Evolutionary conservation across 2,797 vertebrate genomes (phyloP).

Genomic region (Phataginus tetradactyla): DNA sequence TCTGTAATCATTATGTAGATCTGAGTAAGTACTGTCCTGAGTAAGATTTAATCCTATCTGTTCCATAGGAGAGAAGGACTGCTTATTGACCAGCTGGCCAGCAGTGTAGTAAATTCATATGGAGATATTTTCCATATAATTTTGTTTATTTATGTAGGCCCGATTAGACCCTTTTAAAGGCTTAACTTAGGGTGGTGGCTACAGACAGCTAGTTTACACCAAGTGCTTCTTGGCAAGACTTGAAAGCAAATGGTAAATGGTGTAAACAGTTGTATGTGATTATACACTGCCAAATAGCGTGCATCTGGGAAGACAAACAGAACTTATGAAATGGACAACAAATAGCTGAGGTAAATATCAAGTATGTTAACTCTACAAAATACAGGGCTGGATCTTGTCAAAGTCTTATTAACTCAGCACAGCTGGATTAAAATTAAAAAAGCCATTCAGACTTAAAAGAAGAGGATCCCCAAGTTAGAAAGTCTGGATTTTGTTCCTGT

Average conservation of each 20-base stretch:
- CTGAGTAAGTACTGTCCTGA: not conserved
- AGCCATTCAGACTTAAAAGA: constrained; percentile 76
- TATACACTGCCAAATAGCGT: constrained; percentile 73
- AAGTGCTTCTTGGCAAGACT: constrained; percentile 74
- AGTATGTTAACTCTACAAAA: constrained; percentile 71
- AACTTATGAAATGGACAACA: constrained; percentile 80
- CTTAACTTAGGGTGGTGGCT: constrained; percentile 74
- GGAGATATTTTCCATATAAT: constrained; percentile 69
- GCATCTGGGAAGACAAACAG: constrained; percentile 80
- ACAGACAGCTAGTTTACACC: constrained; percentile 79
- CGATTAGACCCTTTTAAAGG: constrained; percentile 80
- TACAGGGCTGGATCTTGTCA: constrained; percentile 68
- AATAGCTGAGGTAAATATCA: constrained; percentile 78
- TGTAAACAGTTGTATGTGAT: constrained; percentile 78
- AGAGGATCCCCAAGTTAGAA: constrained; percentile 61
- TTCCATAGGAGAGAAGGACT: not conserved
- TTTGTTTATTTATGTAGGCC: constrained; percentile 76
- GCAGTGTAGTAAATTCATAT: constrained; percentile 48
- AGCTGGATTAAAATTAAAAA: constrained; percentile 76
- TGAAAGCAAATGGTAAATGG: constrained; percentile 75
- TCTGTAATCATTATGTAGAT: not conserved
- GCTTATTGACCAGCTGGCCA: constrained; percentile 38
- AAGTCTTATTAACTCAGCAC: constrained; percentile 71
- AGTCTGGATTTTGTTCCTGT: constrained; percentile 78
- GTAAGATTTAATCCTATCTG: constrained; percentile 39